These are phyloP conservation scores for Elegia similella DNA, from an alignment of 2,888 invertebrate genomes.

Conservation along the genomic window DNA sequence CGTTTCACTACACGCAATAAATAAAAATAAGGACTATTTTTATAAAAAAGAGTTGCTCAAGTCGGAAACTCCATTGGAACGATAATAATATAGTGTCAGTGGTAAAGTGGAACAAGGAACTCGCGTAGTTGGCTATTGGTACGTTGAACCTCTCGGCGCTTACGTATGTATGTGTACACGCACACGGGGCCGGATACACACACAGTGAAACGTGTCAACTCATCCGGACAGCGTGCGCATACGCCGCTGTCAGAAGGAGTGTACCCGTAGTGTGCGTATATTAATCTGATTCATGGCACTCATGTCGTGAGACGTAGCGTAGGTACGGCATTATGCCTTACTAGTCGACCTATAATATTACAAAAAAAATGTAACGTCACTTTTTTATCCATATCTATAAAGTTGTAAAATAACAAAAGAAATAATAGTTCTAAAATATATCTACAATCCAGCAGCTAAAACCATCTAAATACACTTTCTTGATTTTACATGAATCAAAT, in stretches of 20 bases:
- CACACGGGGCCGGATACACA: conserved; percentile 37
- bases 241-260: conserved; percentile 34
- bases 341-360: conserved; percentile 21
- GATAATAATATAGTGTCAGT: conserved; percentile 79
- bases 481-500: conserved; percentile 8
- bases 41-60: conserved; percentile 43
- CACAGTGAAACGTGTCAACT: conserved; percentile 22
- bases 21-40: conserved; percentile 44
- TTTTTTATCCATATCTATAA: not conserved
- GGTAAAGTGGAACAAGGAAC: conserved; percentile 81
- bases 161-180: conserved; percentile 46
- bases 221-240: conserved; percentile 21
- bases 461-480: conserved; percentile 2
- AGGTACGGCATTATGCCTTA: conserved; percentile 44
- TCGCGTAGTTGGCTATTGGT: conserved; percentile 76
- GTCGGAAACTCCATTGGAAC: conserved; percentile 72
- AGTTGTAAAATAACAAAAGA: not conserved
- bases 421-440: too few species aligned
- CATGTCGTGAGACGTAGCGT: conserved; percentile 45
- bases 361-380: not conserved
- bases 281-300: conserved; percentile 67
- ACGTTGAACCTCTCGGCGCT: conserved; percentile 69
- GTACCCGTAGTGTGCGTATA: conserved; percentile 40
- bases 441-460: not conserved
- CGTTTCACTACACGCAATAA: conserved; percentile 1